phyloP scores from a whole-genome alignment of 2,888 invertebrate genomes.

The Ormyrus thymus region DNA sequence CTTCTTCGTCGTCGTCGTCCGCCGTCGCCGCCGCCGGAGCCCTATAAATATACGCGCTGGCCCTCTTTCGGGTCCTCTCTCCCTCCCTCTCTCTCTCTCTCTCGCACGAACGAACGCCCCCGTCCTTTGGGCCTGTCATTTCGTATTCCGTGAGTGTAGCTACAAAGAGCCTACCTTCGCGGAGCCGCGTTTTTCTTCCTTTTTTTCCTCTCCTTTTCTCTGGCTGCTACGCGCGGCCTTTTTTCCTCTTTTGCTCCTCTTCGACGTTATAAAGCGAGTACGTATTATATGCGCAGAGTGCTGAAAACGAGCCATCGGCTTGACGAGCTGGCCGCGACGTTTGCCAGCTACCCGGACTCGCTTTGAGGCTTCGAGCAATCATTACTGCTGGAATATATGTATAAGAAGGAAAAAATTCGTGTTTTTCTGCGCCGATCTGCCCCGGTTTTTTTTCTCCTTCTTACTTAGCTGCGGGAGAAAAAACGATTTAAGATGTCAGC shows the following conservation, averaged over 20 bases:
- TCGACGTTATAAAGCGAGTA: constrained; percentile 30
- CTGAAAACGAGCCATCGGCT: constrained; percentile 18
- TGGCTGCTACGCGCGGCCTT: constrained; percentile 16
- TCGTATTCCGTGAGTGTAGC: constrained; percentile 69
- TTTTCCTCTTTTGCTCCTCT: background rate
- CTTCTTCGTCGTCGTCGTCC: background rate
- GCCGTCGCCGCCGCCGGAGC: background rate
- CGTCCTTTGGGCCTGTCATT: constrained; percentile 60
- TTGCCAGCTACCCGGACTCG: no score
- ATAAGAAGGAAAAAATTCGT: constrained; percentile 19
- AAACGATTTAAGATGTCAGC: background rate
- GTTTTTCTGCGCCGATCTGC: background rate
- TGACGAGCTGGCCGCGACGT: constrained; percentile 12
- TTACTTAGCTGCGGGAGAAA: background rate
- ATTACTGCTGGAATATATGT: constrained; percentile 45
- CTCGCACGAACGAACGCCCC: constrained; percentile 48
- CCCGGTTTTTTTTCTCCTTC: background rate
- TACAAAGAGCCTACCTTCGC: constrained; percentile 57
- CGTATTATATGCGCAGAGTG: constrained; percentile 25
- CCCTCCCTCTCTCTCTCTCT: constrained; percentile 31
- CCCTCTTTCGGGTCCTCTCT: constrained; percentile 14
- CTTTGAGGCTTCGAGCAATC: background rate
- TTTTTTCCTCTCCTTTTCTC: constrained; percentile 55
- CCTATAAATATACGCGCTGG: constrained; percentile 4
- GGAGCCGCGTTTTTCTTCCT: constrained; percentile 54